Conservation (phyloP, 2,888 invertebrate species). For the Melikaiella ostensackeni region DNA sequence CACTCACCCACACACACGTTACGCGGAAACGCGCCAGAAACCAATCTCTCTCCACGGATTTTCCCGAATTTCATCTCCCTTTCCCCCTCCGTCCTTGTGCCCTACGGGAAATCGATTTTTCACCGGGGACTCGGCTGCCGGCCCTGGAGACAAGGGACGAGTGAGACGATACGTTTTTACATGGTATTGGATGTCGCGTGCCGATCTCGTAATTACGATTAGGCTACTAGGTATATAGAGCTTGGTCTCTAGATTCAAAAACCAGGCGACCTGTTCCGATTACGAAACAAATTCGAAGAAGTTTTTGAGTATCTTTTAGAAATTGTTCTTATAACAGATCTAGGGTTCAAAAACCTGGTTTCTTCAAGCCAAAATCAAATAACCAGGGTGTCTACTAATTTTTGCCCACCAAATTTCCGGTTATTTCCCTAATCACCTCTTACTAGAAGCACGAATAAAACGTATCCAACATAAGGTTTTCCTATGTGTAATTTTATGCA, state of each 20-base stretch:
- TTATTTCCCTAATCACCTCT: too few relatives aligned
- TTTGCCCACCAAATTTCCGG: too few relatives aligned
- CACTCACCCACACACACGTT: conserved; percentile 36
- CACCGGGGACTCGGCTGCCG: conserved; percentile 53
- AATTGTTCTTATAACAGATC: neutral
- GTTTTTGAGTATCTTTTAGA: neutral
- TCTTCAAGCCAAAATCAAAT: too few relatives aligned
- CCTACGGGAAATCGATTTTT: conserved; percentile 58
- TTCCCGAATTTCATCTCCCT: conserved; percentile 51
- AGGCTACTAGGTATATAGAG: neutral
- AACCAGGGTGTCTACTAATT: too few relatives aligned
- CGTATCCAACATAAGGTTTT: too few relatives aligned
- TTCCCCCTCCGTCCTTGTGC: conserved; percentile 49
- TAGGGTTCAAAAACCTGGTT: neutral
- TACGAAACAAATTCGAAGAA: neutral
- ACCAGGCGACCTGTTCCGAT: neutral
- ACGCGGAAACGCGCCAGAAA: conserved; percentile 46
- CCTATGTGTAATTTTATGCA: too few relatives aligned
- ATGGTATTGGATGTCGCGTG: conserved; percentile 23
- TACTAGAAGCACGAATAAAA: too few relatives aligned
- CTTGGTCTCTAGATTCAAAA: neutral
- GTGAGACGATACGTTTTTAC: conserved; percentile 18
- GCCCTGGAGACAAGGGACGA: conserved; percentile 51
- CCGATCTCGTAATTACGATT: conserved; percentile 13
- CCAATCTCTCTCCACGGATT: conserved; percentile 48